Evolutionary conservation across 2,797 vertebrate genomes (phyloP).

Genomic region (Sebastes oblongus): DNA sequence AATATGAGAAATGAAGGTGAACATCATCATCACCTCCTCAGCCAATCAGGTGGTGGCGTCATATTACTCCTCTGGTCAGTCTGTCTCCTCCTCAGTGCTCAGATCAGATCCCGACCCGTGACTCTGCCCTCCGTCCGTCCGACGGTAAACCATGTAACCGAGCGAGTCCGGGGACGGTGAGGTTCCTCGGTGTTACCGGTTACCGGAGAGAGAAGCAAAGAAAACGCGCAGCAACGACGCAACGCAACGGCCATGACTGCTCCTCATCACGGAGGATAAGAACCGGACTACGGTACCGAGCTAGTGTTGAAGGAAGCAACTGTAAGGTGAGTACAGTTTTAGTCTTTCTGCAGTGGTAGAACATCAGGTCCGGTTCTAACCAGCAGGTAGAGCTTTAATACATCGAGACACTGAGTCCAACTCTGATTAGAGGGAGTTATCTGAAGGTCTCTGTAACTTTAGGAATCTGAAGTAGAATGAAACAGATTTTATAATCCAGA

Average conservation of each 20-base stretch:
- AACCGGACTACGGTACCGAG: accelerated
- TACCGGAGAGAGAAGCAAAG: not conserved
- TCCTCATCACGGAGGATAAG: not conserved
- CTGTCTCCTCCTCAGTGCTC: not conserved
- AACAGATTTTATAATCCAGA: too few species aligned
- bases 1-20: not conserved
- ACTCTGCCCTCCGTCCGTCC: not conserved
- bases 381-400: too few species aligned
- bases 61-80: conserved; percentile 1
- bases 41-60: conserved; percentile 30
- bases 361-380: too few species aligned
- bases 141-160: conserved; percentile 32
- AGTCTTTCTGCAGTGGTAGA: not conserved
- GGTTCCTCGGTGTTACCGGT: conserved; percentile 11
- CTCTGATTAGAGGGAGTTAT: too few species aligned
- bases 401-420: too few species aligned
- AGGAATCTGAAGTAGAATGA: too few species aligned
- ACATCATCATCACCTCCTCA: not conserved
- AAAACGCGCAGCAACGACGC: not conserved
- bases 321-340: not conserved
- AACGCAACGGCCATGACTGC: not conserved
- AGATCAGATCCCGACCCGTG: not conserved
- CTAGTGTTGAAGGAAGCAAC: not conserved
- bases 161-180: not conserved
- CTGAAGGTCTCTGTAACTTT: too few species aligned